These are phyloP conservation scores for Enhydra lutris DNA, from an alignment of 2,113 vertebrate species.

Conservation along the genomic window DNA sequence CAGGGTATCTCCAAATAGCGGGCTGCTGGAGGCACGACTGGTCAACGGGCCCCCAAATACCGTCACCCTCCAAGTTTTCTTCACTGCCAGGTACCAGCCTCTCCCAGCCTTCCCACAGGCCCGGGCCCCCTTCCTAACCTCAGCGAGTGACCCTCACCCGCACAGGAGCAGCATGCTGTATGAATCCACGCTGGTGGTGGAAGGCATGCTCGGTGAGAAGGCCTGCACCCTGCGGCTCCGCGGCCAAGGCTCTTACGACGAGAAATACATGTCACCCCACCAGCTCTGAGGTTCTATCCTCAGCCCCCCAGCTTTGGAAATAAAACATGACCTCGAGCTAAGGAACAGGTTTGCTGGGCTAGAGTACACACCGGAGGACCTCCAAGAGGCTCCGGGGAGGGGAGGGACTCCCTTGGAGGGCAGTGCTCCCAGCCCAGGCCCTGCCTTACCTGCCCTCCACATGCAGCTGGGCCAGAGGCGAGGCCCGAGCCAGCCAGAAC, in stretches of 20 bases:
- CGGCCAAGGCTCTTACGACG: conserved; percentile 85
- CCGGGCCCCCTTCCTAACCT: background rate
- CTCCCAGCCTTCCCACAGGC: background rate
- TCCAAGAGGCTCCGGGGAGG: background rate
- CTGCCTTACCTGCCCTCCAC: background rate
- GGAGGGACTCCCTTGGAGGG: background rate
- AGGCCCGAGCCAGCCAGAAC: background rate
- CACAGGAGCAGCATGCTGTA: conserved; percentile 83
- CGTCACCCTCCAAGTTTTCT: conserved; percentile 85
- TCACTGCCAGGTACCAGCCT: conserved; percentile 87
- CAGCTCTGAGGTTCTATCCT: background rate
- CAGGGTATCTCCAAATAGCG: conserved; percentile 80
- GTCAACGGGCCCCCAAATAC: conserved; percentile 62
- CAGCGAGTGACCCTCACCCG: background rate
- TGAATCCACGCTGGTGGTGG: conserved; percentile 78
- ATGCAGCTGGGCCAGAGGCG: background rate
- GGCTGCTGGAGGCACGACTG: conserved; percentile 76
- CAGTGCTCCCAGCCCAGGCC: background rate
- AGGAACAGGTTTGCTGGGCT: background rate
- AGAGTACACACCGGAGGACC: background rate
- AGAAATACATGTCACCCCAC: conserved; percentile 35
- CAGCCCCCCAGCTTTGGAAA: background rate
- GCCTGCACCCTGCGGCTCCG: conserved; percentile 81
- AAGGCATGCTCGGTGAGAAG: conserved; percentile 86
- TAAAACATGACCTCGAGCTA: background rate